Evolutionary conservation across 2,888 invertebrate genomes (phyloP).

Genomic region (Drosophila dives): DNA sequence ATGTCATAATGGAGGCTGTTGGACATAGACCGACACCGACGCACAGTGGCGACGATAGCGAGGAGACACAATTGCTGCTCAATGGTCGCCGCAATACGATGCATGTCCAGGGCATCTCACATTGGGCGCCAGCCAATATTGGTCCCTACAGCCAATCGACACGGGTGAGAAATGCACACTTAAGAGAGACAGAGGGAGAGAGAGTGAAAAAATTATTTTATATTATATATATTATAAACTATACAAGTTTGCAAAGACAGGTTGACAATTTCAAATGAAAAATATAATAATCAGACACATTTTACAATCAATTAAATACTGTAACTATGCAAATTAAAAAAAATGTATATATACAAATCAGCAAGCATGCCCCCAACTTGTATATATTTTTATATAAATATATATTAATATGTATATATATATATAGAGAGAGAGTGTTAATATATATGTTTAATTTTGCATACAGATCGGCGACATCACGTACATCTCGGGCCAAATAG

Average conservation of each 20-base stretch:
- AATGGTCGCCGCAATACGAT: slow-evolving; percentile 89
- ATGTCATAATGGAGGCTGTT: slow-evolving; percentile 91
- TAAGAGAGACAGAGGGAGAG: neutral
- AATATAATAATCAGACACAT: neutral
- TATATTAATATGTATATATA: neutral
- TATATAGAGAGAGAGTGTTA: neutral
- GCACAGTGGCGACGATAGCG: slow-evolving; percentile 56
- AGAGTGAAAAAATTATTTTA: neutral
- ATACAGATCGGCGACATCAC: slow-evolving; percentile 91
- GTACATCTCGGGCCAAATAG: slow-evolving; percentile 96
- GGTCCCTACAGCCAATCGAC: slow-evolving; percentile 98
- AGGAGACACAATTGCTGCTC: slow-evolving; percentile 59
- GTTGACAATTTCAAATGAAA: neutral
- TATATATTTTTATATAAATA: neutral
- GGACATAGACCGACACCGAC: slow-evolving; percentile 86
- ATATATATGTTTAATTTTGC: neutral
- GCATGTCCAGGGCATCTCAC: slow-evolving; percentile 98
- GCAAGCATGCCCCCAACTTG: neutral
- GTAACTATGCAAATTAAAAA: neutral
- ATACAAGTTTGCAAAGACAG: neutral
- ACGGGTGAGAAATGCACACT: slow-evolving; percentile 86
- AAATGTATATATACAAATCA: neutral
- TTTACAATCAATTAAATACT: neutral
- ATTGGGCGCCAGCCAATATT: slow-evolving; percentile 99
- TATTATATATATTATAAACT: neutral